Conservation (phyloP, 2,888 invertebrate species). For the Sacculina carcini region DNA sequence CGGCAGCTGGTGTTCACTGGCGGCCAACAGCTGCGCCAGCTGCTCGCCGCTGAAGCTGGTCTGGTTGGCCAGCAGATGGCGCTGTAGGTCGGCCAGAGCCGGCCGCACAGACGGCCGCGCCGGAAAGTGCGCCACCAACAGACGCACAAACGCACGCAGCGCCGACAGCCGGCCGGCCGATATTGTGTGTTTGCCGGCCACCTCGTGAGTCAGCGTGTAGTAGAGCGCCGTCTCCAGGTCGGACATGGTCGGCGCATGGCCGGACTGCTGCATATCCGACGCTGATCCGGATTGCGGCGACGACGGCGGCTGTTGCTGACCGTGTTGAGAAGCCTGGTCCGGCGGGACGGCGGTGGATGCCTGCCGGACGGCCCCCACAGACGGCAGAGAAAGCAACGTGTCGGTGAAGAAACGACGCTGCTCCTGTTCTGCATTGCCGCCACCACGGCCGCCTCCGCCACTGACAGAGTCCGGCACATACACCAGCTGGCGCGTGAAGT, state of each 20-base stretch:
- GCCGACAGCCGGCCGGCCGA: conserved; percentile 41
- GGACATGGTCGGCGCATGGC: conserved; percentile 39
- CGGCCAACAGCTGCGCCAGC: conserved; percentile 16
- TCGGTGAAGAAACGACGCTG: neutral
- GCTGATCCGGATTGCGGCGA: neutral
- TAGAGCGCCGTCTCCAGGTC: conserved; percentile 70
- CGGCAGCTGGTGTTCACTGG: conserved; percentile 7
- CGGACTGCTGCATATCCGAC: neutral
- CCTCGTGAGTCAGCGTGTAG: conserved; percentile 56
- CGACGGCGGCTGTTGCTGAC: conserved; percentile 15
- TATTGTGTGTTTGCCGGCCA: conserved; percentile 40
- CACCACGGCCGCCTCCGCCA: no score
- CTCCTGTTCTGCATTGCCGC: no score
- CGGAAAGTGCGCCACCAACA: conserved; percentile 52
- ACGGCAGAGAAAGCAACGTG: neutral
- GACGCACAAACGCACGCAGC: conserved; percentile 40
- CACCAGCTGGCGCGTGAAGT: neutral
- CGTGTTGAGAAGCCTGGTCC: conserved; percentile 16
- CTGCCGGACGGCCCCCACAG: conserved; percentile 7
- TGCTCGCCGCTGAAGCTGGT: conserved; percentile 20
- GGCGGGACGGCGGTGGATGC: conserved; percentile 15
- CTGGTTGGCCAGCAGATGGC: conserved; percentile 23
- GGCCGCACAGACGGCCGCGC: conserved; percentile 36
- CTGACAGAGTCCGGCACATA: neutral
- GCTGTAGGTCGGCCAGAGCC: conserved; percentile 33